Base-by-base conservation (phyloP, 2,797 vertebrate species). In the Alosa sapidissima region DNA sequence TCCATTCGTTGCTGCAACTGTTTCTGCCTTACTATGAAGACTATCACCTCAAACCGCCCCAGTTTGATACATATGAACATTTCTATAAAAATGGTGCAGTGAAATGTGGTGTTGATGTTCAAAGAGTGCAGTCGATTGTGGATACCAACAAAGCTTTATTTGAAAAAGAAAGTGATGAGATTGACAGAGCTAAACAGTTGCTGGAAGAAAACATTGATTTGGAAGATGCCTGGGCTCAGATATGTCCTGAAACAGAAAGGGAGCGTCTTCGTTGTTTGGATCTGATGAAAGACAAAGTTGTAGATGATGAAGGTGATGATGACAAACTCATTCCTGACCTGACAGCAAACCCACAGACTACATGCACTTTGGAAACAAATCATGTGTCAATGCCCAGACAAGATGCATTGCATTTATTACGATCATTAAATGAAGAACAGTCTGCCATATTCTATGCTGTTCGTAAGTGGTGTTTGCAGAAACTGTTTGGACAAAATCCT, bases 231-330 rank as follows among this genome's bases (percentile, higher is more conserved):
- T 84, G 81, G 86, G 58, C 81, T 41, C 81, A 87, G 9, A 16
- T 86, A 10, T 84, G 86, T 36, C 86, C 83, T 6, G 78, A 86
- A 21, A n/a, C 78, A 48, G 78, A 86, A 72, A 14, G n/a, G 3
- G 78, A 86, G 5, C 78, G 60, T 2, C 48, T 84, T 14, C 11
- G 54, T 11, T 84, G 85, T 68, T 21, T 62, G 3, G 7, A 52
- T 2, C 8, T 58, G 3, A 84, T 10, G n/a, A 58, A 83, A 24
- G 16, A 81, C 0, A 13, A 19, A 2, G 11, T 81, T 13, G 11
- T 33, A 1, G n/a, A 81, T 6, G 52, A 78, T 3, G n/a, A 81
- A 21, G 52, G 49, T 33, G 62, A 9, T 48, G 49, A 83, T 10
- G n/a, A 62, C 2, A 14, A 58, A 82, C 36, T 14, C 11, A 86